Evolutionary conservation across 2,113 vertebrate species (phyloP), one percentile per base, ranked within the genome.

Genomic region (Corythoichthys haematopterus): DNA sequence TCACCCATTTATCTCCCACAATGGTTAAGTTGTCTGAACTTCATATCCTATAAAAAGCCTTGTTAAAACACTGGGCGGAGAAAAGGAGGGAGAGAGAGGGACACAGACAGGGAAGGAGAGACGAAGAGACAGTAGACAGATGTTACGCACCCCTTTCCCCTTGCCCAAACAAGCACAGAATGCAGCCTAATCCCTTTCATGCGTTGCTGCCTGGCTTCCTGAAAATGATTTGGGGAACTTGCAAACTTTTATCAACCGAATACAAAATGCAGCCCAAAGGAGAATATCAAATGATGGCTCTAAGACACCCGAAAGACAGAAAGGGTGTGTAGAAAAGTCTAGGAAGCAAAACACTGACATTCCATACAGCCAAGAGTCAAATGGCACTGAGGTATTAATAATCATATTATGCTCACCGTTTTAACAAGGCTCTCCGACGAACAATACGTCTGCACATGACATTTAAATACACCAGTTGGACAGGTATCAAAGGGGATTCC

Each of bases 1-100:
- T 47, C 63, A 70, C 33, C 56, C 9, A 61, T 74, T 82, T 58
- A 65, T 82, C 80, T 85, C 83, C 82, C 85, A 84, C 80, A 81
- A 59, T 47, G 47, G 74, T 75, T 65, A 45, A 33, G 55, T 61
- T 37, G 65, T 63, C 68, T 61, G 69, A 82, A 77, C 79, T 82
- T 74, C 81, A 68, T 60, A 68, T 72, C 74, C 76, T 63, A 71
- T 63, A 79, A 76, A 72, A 70, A 72, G 68, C 67, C 69, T 76
- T 78, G 74, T 81, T 81, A 79, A 82, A 85, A 78, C 75, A 70
- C 64, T 62, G 28, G 28, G 56, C 36, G 65, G 65, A 4, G 1
- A 28, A 12, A 28, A 1, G 15, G 6, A 12, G 11, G n/a, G n/a
- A n/a, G 48, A 16, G n/a, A 28, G 20, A 53, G 20, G 9, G 8